Base-by-base conservation (phyloP, 2,888 invertebrate species). In the Melanostoma scalare region DNA sequence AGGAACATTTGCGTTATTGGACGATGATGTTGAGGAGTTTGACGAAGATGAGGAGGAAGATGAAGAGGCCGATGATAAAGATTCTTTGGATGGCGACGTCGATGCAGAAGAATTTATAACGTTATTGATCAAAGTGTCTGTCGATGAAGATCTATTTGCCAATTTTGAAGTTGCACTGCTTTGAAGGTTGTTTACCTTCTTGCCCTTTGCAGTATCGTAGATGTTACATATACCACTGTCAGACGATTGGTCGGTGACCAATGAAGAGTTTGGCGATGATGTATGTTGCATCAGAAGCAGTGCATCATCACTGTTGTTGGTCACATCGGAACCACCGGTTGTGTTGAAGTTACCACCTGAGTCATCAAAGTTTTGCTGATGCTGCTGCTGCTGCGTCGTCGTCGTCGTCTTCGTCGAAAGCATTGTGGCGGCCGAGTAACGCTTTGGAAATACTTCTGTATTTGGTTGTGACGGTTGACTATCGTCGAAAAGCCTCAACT, bases 401-500 rank as follows among this genome's bases (percentile, higher is more conserved):
- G 20, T 20, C 20, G 20, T 20, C 10, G 65, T 8, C 9, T 65
- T 52, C 10, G 56, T 69, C 3, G 74, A 69, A 46, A 71, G 63
- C 30, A 72, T 69, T 30, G 77, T 36, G 30, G 36, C 31, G 77
- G 68, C 40, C 77, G 74, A 55, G 68, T 67, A 67, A 86, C 86
- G 72, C 73, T 85, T 46, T 78, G 81, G 77, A 50, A 60, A 61
- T 67, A 58, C 58, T 35, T 71, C 84, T 44, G 67, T 5, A 68
- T 55, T 31, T 81, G 55, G 36, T 76, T 44, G 82, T 69, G 20
- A 52, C 65, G 53, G 76, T 42, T 77, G 81, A 71, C 40, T 69
- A 30, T 77, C 87, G 35, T 89, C 87, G 9, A 90, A 91, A 36
- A 91, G 87, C 75, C 89, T 89, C 38, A 91, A 78, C 75, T 91